These are phyloP conservation scores for Conus canariensis DNA, from an alignment of 2,888 invertebrate genomes.

Conservation along the genomic window DNA sequence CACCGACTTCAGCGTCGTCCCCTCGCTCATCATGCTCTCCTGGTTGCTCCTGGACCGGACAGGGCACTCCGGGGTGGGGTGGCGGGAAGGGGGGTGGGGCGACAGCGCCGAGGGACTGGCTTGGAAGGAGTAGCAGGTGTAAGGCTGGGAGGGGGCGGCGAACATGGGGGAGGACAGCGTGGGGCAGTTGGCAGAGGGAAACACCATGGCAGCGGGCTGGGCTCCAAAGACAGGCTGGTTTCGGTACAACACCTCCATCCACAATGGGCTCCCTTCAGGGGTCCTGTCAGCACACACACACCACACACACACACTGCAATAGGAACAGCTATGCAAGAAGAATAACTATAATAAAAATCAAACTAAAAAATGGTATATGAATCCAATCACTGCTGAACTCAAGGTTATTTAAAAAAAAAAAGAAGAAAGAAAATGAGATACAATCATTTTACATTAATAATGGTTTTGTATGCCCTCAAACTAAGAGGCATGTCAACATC, in stretches of 20 bases:
- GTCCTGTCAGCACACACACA: conserved; percentile 1
- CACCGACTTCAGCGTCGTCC: conserved; percentile 30
- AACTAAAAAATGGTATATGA: no score
- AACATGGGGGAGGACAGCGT: conserved; percentile 46
- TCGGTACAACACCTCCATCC: conserved; percentile 56
- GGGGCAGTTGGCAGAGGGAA: conserved; percentile 39
- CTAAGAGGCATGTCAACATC: no score
- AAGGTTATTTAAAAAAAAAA: no score
- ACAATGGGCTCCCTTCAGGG: conserved; percentile 33
- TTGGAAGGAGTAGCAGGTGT: conserved; percentile 54
- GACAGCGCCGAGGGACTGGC: conserved; percentile 45
- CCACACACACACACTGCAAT: neutral
- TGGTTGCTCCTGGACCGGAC: conserved; percentile 35
- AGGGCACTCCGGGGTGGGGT: conserved; percentile 29
- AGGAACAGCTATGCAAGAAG: no score
- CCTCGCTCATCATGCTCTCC: conserved; percentile 22
- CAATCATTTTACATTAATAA: neutral
- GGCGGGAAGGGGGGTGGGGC: conserved; percentile 42
- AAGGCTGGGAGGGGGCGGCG: conserved; percentile 47
- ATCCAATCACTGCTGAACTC: no score
- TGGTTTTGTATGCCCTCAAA: no score
- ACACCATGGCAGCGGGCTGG: conserved; percentile 40
- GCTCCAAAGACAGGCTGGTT: conserved; percentile 44
- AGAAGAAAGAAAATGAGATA: neutral
- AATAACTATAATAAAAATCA: no score